Evolutionary conservation across 2,113 vertebrate species (phyloP), one percentile per base, ranked within the genome.

Genomic region (Ardeotis arabs): DNA sequence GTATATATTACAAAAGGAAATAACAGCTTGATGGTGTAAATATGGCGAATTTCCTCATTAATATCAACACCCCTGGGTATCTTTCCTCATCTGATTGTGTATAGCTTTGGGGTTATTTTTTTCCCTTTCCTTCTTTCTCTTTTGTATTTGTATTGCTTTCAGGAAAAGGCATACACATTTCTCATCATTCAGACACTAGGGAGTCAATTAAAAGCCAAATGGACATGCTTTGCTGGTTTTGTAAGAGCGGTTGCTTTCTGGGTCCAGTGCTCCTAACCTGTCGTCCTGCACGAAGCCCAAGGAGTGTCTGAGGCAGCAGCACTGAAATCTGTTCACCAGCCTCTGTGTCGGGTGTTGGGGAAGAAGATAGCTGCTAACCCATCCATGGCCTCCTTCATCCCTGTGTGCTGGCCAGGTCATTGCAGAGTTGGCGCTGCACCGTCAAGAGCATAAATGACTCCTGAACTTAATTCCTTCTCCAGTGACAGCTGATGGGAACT

Each of bases 171-270:
- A 81, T 10, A 31, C 0, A 1, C 20, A 50, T 23, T 84, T 91
- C 24, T 92, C 28, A 87, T 78, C 20, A 45, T 76, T 93, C 58
- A 81, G 77, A 39, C 59, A 29, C 23, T 20, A 37, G 12, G 62
- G 62, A 78, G 55, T 60, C 72, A 88, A 83, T 92, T 93, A 80
- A 90, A 95, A 73, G 23, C 24, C 27, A 47, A 90, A 86, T 23
- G 6, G 28, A 60, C 3, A 3, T 23, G 25, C 27, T 83, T 62
- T 52, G 10, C 14, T 94, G 45, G 3, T 58, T 95, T 75, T 76
- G 24, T 79, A 47, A 39, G 21, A 25, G 18, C 53, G 23, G 6
- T 27, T 81, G 20, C 2, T 52, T 87, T 84, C 58, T 64, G 33
- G 24, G 24, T 56, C 39, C 53, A 49, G 29, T 31, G 33, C 39